Percentiles rank a stretch among this genome's conserved stretches.
Conservation (phyloP, 1,140 invertebrate species). For the Zaprionus tsacasi region DNA sequence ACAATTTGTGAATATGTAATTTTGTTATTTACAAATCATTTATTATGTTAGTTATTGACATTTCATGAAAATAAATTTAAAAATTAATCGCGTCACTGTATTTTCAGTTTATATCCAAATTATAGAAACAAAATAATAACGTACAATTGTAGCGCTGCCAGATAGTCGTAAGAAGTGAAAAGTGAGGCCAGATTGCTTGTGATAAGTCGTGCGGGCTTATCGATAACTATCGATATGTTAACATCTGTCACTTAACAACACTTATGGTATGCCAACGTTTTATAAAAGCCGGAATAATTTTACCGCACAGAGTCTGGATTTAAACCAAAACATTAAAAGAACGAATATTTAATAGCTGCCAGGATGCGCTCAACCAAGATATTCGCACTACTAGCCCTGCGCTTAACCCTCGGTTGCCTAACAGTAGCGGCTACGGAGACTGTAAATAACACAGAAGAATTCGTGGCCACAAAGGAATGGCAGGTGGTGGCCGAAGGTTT, state of each 20-base stretch:
- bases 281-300: constrained; percentile 22
- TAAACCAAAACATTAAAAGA: not conserved
- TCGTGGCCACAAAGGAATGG: constrained; percentile 87
- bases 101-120: not conserved
- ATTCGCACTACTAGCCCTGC: not conserved
- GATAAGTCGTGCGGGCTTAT: not conserved
- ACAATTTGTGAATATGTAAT: not conserved
- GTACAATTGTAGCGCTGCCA: not conserved
- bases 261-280: constrained; percentile 17
- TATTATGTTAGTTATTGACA: not conserved
- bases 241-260: not conserved
- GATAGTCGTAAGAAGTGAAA: not conserved
- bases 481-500: constrained; percentile 86
- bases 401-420: constrained; percentile 23
- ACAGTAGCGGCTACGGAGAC: constrained; percentile 4
- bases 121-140: constrained; percentile 10
- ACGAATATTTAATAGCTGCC: not conserved
- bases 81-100: not conserved
- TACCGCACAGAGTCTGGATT: constrained; percentile 1
- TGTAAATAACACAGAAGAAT: constrained; percentile 73
- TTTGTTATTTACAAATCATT: not conserved
- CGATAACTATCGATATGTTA: constrained; percentile 11
- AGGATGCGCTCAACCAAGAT: constrained; percentile 10
- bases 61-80: not conserved
- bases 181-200: constrained; percentile 13